Base-by-base conservation (phyloP, 2,113 vertebrate genomes). In the Clarias macrocephalus region DNA sequence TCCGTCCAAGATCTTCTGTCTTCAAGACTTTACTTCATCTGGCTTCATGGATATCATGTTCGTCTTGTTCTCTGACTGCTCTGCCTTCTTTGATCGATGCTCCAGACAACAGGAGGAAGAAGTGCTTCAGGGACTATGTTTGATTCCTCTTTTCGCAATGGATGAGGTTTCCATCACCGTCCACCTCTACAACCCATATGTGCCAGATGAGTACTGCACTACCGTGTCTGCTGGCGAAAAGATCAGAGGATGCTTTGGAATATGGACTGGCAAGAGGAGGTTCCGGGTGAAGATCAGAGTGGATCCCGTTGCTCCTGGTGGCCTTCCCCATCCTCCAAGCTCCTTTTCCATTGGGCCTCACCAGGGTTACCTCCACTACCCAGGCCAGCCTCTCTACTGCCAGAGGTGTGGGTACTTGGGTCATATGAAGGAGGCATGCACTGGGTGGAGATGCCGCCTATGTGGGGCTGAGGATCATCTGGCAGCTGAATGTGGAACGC, bases 211-310 rank as follows among this genome's bases (percentile, higher is more conserved):
- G 25, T 66, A 66, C 11, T 66, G 63, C 6, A 3, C 21, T 1
- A 12, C 63, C 0, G 25, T 66, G 25, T 66, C 63, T 3, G 25
- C 21, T n/a, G 63, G 63, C 5, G 68, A 72, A 0, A 30, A n/a
- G 15, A 0, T 84, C 0, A 54, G 28, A 19, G 85, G 83, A 0
- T 1, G 30, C 0, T 80, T 83, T 10, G 72, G 88, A 0, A 54
- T 89, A 1, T 89, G 80, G 85, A 84, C 13, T 0, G 85, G 73
- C 2, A 85, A 85, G n/a, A 6, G 88, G 28, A 42, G 57, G n/a
- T 88, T 72, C 11, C 13, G 21, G 23, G 42, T 88, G 0, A 16
- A 28, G n/a, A 25, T 85, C 9, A 30, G n/a, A 11, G 15, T 54
- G 2, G 76, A 85, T 1, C 10, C 18, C 3, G 63, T 8, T 0